Base-by-base conservation (phyloP, 37 sponge, comb jelly and placozoan species). In the Oopsacas minuta region DNA sequence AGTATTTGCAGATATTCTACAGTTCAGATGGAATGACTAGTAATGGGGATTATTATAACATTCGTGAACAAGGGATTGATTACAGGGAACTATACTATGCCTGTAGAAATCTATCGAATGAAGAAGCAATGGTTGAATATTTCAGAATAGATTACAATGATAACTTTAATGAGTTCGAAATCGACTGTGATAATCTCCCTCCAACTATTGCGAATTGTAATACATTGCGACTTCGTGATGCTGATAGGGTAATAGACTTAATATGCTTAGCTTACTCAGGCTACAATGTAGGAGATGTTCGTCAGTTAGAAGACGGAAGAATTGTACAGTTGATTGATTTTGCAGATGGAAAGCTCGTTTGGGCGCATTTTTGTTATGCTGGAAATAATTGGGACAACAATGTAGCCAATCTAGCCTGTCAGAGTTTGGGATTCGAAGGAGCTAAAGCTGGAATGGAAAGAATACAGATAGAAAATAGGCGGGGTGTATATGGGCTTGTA, bases 371-470 rank as follows among this genome's bases (percentile, higher is more conserved):
- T 61, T 61, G 75, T 12, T 32, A 5, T 61, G 17, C 5, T 5
- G 30, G 22, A 3, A 61, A n/a, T n/a, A n/a, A n/a, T 61, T 61
- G 75, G 75, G 75, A 61, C 22, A 10, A 20, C 32, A n/a, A 61
- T 25, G 75, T n/a, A 61, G 75, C 75, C 1, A 34, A 61, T 25
- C 28, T 61, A 61, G 75, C 75, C 1, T 61, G 75, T 12, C 7
- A 61, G 75, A 61, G 75, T 61, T 34, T 61, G 75, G 75, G 75
- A 3, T 61, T 61, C 28, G 75, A 61, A 32, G 22, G 75, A 61
- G 75, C 28, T 10, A 61, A 61, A 3, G 30, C 5, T 42, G 49
- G 49, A 42, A 42, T 42, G 15, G 49, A 42, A 15, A 42, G 15
- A 8, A 17, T 17, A 17, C 8, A 17, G 49, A 42, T 8, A 42